Evolutionary conservation across 1,140 invertebrate species (phyloP).

Genomic region (Bombus breviceps): DNA sequence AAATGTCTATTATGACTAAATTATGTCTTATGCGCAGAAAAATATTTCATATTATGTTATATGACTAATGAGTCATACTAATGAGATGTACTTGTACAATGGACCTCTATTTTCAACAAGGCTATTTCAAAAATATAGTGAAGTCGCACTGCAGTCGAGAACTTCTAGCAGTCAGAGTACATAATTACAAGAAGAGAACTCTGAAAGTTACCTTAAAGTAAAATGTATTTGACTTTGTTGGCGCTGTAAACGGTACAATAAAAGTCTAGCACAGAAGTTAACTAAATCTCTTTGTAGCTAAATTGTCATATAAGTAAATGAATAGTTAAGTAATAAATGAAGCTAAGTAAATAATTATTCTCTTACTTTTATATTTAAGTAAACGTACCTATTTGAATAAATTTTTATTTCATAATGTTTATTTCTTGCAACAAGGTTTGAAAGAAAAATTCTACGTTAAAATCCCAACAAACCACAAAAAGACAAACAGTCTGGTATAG

Average conservation of each 20-base stretch:
- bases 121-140: not conserved
- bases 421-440: not conserved
- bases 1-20: not conserved
- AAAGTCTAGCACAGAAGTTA: not conserved
- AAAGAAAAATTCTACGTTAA: not conserved
- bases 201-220: not conserved
- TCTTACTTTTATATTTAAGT: not conserved
- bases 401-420: not conserved
- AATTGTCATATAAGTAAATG: not conserved
- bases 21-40: not conserved
- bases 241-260: not conserved
- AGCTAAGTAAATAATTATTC: not conserved
- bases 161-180: not conserved
- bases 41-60: not conserved
- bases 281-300: not conserved
- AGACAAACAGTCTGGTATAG: no score
- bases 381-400: not conserved
- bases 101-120: not conserved
- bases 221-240: not conserved
- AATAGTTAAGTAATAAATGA: not conserved
- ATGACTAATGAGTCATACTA: not conserved
- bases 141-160: not conserved
- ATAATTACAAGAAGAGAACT: not conserved
- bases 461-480: not conserved
- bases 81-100: not conserved